Base-by-base conservation (phyloP, 2,888 invertebrate genomes). In the Ctena decussata region DNA sequence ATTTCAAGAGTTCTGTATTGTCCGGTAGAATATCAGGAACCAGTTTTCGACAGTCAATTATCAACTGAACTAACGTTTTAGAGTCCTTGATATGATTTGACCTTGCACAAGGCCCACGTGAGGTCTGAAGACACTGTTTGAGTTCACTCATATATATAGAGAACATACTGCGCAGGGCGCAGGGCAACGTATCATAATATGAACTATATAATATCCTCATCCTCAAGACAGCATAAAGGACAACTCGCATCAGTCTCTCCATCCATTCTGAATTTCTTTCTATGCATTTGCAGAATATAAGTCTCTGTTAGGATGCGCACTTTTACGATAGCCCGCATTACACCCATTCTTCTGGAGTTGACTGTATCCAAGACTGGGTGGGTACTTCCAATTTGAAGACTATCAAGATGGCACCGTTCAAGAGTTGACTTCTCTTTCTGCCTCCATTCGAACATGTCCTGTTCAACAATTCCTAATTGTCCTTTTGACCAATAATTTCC, bases 321-420 rank as follows among this genome's bases (percentile, higher is more conserved):
- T 21, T 69, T 69, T 5, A 32, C 15, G 27, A 69, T 69, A 21
- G 35, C 69, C 32, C 37, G 6, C 18, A 32, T 37, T 12, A 30
- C 69, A 21, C 24, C 69, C 24, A 30, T 6, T 30, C 32, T 11
- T 6, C 27, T 6, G 18, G 69, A 30, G 3, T 69, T 15, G 3
- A 69, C 69, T 11, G 69, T 27, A 37, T 69, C 37, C 69, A 11
- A 69, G 32, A 69, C 69, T 69, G 32, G 69, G 69, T 69, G 69
- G 15, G 69, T 69, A 69, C 5, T 5, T 3, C 53, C 53, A 15
- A 53, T 53, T 3, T 21, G 53, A 53, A 53, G 53, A 21, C n/a
- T n/a, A 5, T 18, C 5, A 5, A 53, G n/a, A 21, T 53, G 53
- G 21, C 53, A 21, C 21, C 53, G 18, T n/a, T 53, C 53, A 5